Percentiles rank a stretch among this genome's conserved stretches.
These are phyloP conservation scores for Phasianus colchicus DNA, from an alignment of 2,113 vertebrate species.

Conservation along the genomic window DNA sequence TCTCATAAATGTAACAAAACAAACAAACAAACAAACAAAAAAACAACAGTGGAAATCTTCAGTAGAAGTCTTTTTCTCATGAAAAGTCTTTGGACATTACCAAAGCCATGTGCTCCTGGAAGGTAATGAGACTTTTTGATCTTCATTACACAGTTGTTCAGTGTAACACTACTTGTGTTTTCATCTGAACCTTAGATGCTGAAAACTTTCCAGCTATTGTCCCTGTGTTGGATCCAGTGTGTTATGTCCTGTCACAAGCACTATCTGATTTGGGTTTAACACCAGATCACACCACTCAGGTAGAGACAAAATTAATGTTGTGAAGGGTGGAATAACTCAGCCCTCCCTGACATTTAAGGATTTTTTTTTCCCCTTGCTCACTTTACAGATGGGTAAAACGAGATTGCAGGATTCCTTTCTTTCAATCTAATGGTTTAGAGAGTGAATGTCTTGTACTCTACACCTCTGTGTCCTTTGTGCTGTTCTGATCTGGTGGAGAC, in stretches of 20 bases:
- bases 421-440: neutral
- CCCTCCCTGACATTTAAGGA: neutral
- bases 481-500: fast-evolving
- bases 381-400: neutral
- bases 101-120: fast-evolving
- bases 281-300: neutral
- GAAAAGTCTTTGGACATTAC: neutral
- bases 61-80: neutral
- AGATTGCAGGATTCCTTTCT: neutral
- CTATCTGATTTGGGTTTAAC: neutral
- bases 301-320: fast-evolving
- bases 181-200: neutral
- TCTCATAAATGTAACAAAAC: neutral
- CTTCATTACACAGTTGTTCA: fast-evolving
- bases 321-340: neutral
- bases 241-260: fast-evolving
- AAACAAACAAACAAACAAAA: too few species aligned
- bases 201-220: neutral
- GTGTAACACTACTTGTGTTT: fast-evolving
- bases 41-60: neutral
- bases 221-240: neutral
- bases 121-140: neutral
- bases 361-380: neutral
- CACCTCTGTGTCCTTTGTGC: neutral
- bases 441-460: neutral